These are phyloP conservation scores for Synaphobranchus kaupii DNA, from an alignment of 2,797 vertebrate species.

Conservation along the genomic window DNA sequence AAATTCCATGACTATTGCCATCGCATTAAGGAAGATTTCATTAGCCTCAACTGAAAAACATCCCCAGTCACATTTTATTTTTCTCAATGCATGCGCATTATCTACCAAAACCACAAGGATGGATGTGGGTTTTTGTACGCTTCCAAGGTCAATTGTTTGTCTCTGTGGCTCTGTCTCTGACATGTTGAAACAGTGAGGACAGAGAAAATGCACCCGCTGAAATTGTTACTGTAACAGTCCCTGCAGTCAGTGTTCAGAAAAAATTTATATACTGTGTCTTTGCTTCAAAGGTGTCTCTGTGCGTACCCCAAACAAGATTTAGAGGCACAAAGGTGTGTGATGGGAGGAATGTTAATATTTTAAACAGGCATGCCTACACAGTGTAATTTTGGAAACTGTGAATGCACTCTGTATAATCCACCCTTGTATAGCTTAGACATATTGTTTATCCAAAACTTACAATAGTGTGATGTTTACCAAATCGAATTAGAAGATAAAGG, in stretches of 20 bases:
- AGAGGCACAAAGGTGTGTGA: background rate
- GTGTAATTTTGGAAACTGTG: background rate
- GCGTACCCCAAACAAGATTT: background rate
- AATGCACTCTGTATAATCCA: background rate
- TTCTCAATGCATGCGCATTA: background rate
- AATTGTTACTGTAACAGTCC: background rate
- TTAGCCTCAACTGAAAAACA: background rate
- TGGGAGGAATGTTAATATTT: background rate
- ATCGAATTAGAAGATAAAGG: background rate
- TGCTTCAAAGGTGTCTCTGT: conserved; percentile 7
- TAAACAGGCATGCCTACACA: background rate
- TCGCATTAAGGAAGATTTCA: background rate
- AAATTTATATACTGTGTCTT: background rate
- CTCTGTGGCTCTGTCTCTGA: background rate
- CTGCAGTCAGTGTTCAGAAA: conserved; percentile 5
- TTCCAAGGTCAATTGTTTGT: background rate
- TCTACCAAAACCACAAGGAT: background rate
- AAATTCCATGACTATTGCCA: background rate
- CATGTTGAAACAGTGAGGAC: background rate
- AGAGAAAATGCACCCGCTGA: background rate
- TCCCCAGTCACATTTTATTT: background rate
- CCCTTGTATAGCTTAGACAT: background rate
- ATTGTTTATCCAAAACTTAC: background rate
- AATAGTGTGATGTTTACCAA: background rate
- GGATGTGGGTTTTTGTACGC: background rate